A percentile compares a stretch with the other conserved stretches of the same genome.
Evolutionary conservation across 2,113 vertebrate genomes (phyloP).

Genomic region (Archilochus colubris): DNA sequence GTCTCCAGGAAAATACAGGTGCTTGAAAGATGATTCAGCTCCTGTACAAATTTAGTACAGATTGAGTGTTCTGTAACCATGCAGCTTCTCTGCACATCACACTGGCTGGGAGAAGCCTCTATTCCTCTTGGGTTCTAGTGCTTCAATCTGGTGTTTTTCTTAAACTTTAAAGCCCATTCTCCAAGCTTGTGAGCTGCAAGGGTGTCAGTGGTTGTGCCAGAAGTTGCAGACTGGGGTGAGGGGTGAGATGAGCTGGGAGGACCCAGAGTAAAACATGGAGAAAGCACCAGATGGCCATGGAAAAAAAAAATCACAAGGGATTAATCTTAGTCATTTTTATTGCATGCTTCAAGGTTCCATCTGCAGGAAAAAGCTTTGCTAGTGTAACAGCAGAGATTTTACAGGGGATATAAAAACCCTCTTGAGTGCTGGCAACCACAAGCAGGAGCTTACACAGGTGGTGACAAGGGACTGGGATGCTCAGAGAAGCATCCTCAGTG

Average conservation of each 20-base stretch:
- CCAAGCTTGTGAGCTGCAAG: neutral
- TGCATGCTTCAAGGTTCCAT: neutral
- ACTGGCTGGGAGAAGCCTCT: neutral
- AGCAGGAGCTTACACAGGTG: neutral
- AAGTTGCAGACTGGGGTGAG: neutral
- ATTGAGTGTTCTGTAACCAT: neutral
- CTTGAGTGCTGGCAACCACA: neutral
- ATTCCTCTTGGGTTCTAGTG: neutral
- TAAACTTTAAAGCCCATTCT: neutral
- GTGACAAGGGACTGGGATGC: neutral
- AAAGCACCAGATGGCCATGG: neutral
- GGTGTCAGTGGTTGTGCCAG: neutral
- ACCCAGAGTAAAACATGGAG: no score
- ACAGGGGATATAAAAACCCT: neutral
- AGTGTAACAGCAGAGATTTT: neutral
- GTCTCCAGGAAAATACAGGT: neutral
- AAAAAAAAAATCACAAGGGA: neutral
- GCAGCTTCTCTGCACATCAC: neutral
- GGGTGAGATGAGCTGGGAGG: neutral
- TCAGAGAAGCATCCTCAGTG: accelerated
- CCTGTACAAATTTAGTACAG: neutral
- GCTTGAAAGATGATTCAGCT: neutral
- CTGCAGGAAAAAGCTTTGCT: neutral
- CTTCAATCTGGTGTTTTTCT: neutral
- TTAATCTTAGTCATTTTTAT: neutral